Evolutionary conservation across 2,113 vertebrate species (phyloP), one percentile per base, ranked within the genome.

Genomic region (Narcine bancroftii): DNA sequence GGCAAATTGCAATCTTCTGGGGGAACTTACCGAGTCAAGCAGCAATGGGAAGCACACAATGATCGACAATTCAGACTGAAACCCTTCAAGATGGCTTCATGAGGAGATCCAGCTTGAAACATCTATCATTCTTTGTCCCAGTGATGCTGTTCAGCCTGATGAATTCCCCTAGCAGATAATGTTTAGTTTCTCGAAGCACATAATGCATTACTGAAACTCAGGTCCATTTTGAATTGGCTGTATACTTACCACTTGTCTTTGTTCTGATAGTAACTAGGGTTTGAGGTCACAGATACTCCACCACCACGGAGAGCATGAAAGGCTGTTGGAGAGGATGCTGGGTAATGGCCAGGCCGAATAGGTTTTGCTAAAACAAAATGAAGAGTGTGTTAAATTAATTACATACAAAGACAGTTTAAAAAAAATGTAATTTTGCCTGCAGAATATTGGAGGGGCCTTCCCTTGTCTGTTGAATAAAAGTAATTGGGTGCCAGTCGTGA

Each of bases 321-420:
- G 1, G 96, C 93, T 7, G 96, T 96, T 21, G 97, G 97, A 93
- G 97, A 98, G 0, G 97, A 97, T n/a, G 96, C 96, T 0, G 97
- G 97, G 91, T 97, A 97, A 71, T 98, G 98, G 50, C 98, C 98
- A 0, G 98, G 96, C 85, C 98, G 96, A 95, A 99, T 97, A 92
- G 98, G 98, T 93, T 99, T 99, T 26, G 97, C 98, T 99, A 94
- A 47, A 93, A 93, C 15, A 93, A 89, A 93, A 87, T 33, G 60
- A 1, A 5, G 60, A 69, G 92, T 36, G 50, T 66, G 29, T 26
- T 6, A 21, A 71, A 92, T 42, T 33, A 76, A 60, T 17, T 26
- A 13, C 29, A 77, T 60, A 3, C 24, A 92, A 73, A 75, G 9
- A 6, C 33, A 39, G 17, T 56, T 53, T 75, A 21, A 56, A 50